phyloP scores from a whole-genome alignment of 1,140 invertebrate species.

The Ephestia elutella region DNA sequence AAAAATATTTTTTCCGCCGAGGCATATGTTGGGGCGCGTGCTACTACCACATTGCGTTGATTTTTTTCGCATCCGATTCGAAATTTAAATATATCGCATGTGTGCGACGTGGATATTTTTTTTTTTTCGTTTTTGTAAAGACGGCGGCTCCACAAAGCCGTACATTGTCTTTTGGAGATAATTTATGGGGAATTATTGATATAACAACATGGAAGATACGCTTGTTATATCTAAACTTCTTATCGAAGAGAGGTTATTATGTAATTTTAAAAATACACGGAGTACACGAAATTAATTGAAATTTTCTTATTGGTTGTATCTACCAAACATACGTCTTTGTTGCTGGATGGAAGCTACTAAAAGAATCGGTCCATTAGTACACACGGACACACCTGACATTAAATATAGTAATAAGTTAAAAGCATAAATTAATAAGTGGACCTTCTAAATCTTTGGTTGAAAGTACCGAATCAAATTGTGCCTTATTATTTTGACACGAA shows the following conservation, averaged over 20 bases:
- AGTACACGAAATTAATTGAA: too few relatives aligned
- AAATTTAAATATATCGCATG: slow-evolving; percentile 58
- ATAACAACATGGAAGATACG: not conserved
- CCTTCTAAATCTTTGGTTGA: too few relatives aligned
- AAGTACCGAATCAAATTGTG: too few relatives aligned
- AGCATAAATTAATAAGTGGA: too few relatives aligned
- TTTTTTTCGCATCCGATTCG: slow-evolving; percentile 71
- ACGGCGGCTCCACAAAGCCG: not conserved
- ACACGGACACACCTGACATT: too few relatives aligned
- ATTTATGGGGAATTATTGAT: not conserved
- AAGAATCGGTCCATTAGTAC: too few relatives aligned
- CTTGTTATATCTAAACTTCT: not conserved
- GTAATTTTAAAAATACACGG: too few relatives aligned
- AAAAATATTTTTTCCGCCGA: slow-evolving; percentile 44
- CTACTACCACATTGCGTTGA: slow-evolving; percentile 60
- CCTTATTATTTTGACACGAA: too few relatives aligned
- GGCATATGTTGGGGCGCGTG: slow-evolving; percentile 63
- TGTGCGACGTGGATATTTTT: slow-evolving; percentile 49
- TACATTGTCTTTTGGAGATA: not conserved
- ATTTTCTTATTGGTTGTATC: too few relatives aligned
- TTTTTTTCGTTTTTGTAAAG: slow-evolving; percentile 27
- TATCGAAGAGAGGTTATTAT: not conserved
- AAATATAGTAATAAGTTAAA: too few relatives aligned
- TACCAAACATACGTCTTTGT: too few relatives aligned
- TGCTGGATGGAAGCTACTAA: too few relatives aligned